Base-by-base conservation (phyloP, 2,113 vertebrate genomes). In the Sitta europaea region DNA sequence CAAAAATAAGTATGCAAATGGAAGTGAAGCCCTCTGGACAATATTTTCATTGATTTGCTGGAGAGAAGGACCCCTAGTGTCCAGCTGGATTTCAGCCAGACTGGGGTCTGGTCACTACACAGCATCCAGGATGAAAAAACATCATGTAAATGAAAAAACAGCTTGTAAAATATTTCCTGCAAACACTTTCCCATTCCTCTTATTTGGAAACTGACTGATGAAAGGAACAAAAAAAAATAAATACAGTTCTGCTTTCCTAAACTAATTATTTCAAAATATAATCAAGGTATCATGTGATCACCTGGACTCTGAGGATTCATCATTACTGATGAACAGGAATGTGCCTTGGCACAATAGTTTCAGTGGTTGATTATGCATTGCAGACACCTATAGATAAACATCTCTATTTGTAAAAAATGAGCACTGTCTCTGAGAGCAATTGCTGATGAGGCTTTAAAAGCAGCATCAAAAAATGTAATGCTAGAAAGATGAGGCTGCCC, bases 11-110 rank as follows among this genome's bases (percentile, higher is more conserved):
- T 62, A 97, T 67, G 66, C 57, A 97, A 97, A 96, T 97, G 18
- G 35, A 90, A 93, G 73, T 38, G 65, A 96, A 96, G 79, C 61
- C 93, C 83, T 82, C 53, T 92, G 95, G 88, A 95, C 57, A 96
- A 28, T 77, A 86, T 92, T 96, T 95, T 77, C 54, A 70, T 66
- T 84, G 77, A 88, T 81, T 59, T 96, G 66, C 93, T 97, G 77
- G 51, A 77, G 70, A 96, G 94, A 98, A 97, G 91, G 93, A 97
- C 86, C 92, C 57, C 95, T 97, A 94, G 91, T 97, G 96, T 94
- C 95, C 92, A 94, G 81, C 58, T 97, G 94, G 95, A 95, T 94
- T 96, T 93, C 77, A 94, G 94, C 94, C 95, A 98, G 76, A 57
- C 63, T 82, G 45, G 58, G 78, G 68, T 71, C 86, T 96, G 40